phyloP scores from a whole-genome alignment of 2,113 vertebrate species.

The Vulpes vulpes region DNA sequence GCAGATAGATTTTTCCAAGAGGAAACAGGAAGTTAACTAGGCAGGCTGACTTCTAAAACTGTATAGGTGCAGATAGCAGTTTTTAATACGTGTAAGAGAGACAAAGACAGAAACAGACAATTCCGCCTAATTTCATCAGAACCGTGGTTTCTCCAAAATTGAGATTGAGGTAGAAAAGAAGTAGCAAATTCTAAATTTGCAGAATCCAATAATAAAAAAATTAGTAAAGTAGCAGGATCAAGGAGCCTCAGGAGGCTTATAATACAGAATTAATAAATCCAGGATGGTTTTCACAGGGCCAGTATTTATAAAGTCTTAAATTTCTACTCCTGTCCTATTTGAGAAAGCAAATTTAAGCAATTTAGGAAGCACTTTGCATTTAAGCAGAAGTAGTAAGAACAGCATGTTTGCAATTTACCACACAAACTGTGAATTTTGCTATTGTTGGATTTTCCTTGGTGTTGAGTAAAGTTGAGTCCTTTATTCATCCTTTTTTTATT shows the following conservation, averaged over 20 bases:
- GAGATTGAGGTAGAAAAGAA: not conserved
- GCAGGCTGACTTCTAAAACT: not conserved
- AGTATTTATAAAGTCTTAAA: not conserved
- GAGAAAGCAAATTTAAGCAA: not conserved
- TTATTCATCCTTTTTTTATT: constrained; percentile 11
- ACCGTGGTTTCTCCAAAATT: not conserved
- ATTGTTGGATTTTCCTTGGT: not conserved
- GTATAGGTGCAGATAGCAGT: not conserved
- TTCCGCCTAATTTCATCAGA: not conserved
- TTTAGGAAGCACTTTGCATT: not conserved
- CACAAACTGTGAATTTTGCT: not conserved
- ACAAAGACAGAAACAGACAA: not conserved
- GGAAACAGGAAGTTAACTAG: not conserved
- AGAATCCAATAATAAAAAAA: not conserved
- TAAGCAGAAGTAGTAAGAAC: not conserved
- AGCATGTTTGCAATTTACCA: not conserved
- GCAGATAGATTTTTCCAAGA: not conserved
- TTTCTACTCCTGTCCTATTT: not conserved
- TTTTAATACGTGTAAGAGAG: not conserved
- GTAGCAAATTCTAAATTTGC: not conserved
- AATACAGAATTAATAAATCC: not conserved
- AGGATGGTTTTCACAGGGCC: not conserved
- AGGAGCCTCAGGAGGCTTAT: not conserved
- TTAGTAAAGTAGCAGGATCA: not conserved
- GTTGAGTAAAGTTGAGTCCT: not conserved